Base-by-base conservation (phyloP, 2,797 vertebrate genomes). In the Amphiprion clarkii region DNA sequence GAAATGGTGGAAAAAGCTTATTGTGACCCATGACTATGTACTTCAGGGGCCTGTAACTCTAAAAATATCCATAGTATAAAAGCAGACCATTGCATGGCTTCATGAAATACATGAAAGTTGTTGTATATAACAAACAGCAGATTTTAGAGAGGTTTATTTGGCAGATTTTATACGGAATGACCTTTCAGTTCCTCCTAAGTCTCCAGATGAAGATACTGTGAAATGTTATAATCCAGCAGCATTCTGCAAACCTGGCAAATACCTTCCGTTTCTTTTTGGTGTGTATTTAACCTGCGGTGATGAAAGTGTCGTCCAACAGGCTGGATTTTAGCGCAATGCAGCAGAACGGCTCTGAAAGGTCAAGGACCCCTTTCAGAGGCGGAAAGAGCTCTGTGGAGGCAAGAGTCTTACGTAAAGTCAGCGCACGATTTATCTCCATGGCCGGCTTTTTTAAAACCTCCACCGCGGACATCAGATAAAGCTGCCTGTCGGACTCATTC, bases 351-450 rank as follows among this genome's bases (percentile, higher is more conserved):
- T 83, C 63, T 54, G 49, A 73, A 74, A 88, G 91, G 89, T 90
- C 83, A 71, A 21, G 29, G 80, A 90, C 88, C 89, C 89, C 89
- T 89, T 90, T 91, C 83, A 91, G 67, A 75, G 74, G 77, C 48
- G 52, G 51, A 84, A 54, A 76, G 65, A 76, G 74, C n/a, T 52
- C 23, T 73, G 83, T 71, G 63, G 58, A 87, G 79, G 70, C 67
- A 42, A 85, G 66, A 69, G 67, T 69, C 67, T 74, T 74, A 78
- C 81, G 66, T 86, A 77, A 86, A 88, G 74, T 84, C 86, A 82
- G 79, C 63, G 73, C 64, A 64, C 59, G 7, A 60, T 85, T 67
- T 79, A 79, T 85, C 64, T 80, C 66, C 54, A 77, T 77, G 70
- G 27, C 21, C 36, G 13, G 66, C 48, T 59, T 63, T 73, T 62